Evolutionary conservation across 2,888 invertebrate species (phyloP), one percentile per base, ranked within the genome.

Genomic region (Leucozona laternaria): DNA sequence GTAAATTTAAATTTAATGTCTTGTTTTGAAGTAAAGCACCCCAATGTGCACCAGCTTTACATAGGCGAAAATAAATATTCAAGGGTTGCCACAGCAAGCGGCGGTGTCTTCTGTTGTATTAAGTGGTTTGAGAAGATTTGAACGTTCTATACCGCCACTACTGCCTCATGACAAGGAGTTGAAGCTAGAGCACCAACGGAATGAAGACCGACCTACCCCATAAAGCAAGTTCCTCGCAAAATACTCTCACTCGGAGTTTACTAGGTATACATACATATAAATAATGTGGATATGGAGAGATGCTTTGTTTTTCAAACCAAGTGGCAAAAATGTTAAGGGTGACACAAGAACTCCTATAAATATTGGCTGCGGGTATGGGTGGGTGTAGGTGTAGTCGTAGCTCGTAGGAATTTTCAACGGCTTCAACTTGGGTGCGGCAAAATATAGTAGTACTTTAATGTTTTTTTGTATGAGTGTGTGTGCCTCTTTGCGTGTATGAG

Each of bases 281-380:
- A 48, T 34, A 53, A 25, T 72, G 70, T n/a, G 73, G 37, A 50
- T 66, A 34, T 25, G 62, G 62, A 34, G 53, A 28, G 25, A 43
- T 80, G 55, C 72, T 73, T 72, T 77, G 73, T 70, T 73, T 85
- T 73, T 77, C 77, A 73, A 85, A 77, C 78, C 85, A 81, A 86
- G 86, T 82, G 75, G 73, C 86, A 86, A 62, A 78, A 86, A 86
- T 50, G 75, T 79, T 66, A 37, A 40, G 71, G 73, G 73, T 68
- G 68, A 68, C 68, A 68, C 48, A 68, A 50, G 17, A 53, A 68
- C 68, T 53, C 68, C 68, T 68, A 68, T 68, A 68, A 68, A 68
- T 68, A 68, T 37, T 68, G 68, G 50, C 37, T 68, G 50, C n/a
- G 10, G 34, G 11, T 13, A 4, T 15, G 20, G 10, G 37, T 10